Conservation (phyloP, 2,797 vertebrate species). For the Myotis pilosus region DNA sequence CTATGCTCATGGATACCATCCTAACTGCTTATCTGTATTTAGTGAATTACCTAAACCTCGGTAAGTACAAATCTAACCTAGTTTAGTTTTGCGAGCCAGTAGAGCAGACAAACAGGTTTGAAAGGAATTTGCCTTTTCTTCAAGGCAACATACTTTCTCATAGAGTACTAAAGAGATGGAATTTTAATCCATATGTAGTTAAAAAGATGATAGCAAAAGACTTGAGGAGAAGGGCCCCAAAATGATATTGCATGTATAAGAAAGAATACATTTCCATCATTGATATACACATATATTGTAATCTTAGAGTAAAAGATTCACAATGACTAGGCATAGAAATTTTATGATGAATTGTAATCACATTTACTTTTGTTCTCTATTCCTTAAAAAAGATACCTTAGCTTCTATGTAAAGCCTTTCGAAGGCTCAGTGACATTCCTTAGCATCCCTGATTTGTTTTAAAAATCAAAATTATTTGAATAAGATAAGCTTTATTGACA, state of each 20-base stretch:
- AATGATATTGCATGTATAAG: neutral
- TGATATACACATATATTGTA: neutral
- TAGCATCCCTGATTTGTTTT: neutral
- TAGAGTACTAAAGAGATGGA: neutral
- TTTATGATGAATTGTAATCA: slow-evolving; percentile 14
- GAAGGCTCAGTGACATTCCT: neutral
- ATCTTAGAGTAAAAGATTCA: neutral
- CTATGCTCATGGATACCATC: neutral
- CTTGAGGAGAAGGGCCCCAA: neutral
- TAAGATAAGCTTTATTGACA: neutral
- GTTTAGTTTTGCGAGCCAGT: neutral
- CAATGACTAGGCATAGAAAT: neutral
- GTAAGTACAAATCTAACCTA: neutral
- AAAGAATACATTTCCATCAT: neutral
- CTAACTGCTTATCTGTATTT: neutral
- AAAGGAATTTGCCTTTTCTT: slow-evolving; percentile 3
- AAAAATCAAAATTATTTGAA: slow-evolving; percentile 16
- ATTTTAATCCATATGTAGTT: neutral
- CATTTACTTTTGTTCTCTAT: neutral
- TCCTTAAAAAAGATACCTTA: slow-evolving; percentile 9
- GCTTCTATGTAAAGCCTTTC: slow-evolving; percentile 2
- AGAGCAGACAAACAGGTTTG: neutral
- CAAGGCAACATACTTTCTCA: neutral
- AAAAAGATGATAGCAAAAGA: neutral
- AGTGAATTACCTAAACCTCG: neutral